Evolutionary conservation across 1,140 invertebrate species (phyloP), one percentile per base, ranked within the genome.

Genomic region (Zophobas morio): DNA sequence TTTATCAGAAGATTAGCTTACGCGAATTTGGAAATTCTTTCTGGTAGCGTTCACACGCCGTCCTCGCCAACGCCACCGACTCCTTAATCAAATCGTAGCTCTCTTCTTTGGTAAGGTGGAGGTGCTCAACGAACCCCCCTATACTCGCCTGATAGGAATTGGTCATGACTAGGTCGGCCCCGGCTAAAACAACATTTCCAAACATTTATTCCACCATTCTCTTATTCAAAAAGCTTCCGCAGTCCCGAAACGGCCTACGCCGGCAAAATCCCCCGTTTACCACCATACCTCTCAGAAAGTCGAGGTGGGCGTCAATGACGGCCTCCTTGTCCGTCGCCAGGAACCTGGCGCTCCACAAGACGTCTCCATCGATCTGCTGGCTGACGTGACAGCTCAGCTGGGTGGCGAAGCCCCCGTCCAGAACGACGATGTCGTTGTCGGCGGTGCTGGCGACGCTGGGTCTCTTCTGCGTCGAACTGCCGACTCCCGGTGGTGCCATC

Each of bases 71-170:
- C 40, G 89, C 74, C 0, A 95, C 94, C 32, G 93, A 92, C 78
- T 90, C 88, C 70, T 89, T 88, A 32, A 98, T 94, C 2, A 96
- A 86, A 1, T 91, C 85, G 51, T 92, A 87, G 56, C 91, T 91
- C 80, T 94, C 88, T 51, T 91, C 87, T 77, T 90, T 85, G 20
- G 87, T 88, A 0, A 94, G 77, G 0, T 89, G 88, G 37, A 96
- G 85, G 84, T 95, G 90, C 82, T 93, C 89, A 77, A 89, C 87
- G 82, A 96, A 94, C 0, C 95, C 94, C 33, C 90, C 89, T 51
- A 96, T 87, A 6, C 93, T 95, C 0, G 96, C 94, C 88, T 98
- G 96, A 84, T 98, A 98, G 1, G 95, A 96, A 76, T 94, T 94
- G 2, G 95, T 96, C 78, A 94, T 90, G 54, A 98, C 93, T 37